Evolutionary conservation across 2,113 vertebrate species (phyloP).

Genomic region (Bucco capensis): DNA sequence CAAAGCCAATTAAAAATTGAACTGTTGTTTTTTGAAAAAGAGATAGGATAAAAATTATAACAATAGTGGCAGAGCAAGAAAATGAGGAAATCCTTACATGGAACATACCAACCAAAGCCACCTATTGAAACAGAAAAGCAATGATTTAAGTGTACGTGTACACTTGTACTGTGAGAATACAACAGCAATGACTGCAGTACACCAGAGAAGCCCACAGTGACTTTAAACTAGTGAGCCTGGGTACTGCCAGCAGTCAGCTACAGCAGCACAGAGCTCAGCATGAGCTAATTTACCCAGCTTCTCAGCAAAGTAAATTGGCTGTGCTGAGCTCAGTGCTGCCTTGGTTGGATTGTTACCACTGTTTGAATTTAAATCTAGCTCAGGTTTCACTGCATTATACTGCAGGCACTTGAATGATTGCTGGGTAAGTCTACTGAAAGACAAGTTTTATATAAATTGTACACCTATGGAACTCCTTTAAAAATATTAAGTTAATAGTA

Average conservation of each 20-base stretch:
- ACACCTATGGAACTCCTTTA: background rate
- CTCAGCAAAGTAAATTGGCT: constrained; percentile 19
- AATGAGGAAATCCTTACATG: background rate
- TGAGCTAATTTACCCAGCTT: constrained; percentile 15
- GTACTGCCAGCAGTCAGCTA: background rate
- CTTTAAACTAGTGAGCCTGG: background rate
- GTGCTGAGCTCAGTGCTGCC: background rate
- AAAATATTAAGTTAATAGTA: background rate
- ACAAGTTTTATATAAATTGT: background rate
- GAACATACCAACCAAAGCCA: background rate
- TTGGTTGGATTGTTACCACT: background rate
- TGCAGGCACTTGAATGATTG: constrained; percentile 10
- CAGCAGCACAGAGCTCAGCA: background rate
- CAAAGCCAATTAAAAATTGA: background rate
- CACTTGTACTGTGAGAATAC: background rate
- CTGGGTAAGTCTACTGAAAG: background rate
- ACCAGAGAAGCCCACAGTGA: background rate
- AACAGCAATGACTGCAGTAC: background rate
- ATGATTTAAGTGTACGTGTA: background rate
- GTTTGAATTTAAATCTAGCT: background rate
- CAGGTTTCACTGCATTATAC: background rate
- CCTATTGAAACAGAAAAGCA: background rate
- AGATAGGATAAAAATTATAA: background rate
- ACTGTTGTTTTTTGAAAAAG: background rate
- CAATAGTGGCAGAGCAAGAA: background rate